Percentiles rank a stretch among this genome's conserved stretches.
phyloP scores from a whole-genome alignment of 2,888 invertebrate genomes.

The Boloria euphrosyne region DNA sequence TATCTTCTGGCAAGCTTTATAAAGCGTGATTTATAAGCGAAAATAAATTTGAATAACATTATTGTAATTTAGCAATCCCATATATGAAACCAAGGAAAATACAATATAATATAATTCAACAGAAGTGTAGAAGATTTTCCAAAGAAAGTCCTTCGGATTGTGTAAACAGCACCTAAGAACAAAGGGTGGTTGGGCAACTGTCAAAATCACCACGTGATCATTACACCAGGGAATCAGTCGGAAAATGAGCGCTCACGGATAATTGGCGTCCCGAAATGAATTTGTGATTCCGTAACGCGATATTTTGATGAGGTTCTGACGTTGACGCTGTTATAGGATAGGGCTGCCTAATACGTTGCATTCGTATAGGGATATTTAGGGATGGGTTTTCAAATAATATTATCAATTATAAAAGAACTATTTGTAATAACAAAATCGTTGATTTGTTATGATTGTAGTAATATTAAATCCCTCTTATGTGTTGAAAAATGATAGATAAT shows the following conservation, averaged over 20 bases:
- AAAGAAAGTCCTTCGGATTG: conserved; percentile 29
- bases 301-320: conserved; percentile 76
- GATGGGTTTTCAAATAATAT: no score
- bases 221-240: conserved; percentile 78
- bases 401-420: no score
- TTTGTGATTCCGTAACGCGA: conserved; percentile 76
- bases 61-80: neutral
- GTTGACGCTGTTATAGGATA: conserved; percentile 37
- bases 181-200: conserved; percentile 60
- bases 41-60: no score
- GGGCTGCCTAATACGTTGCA: conserved; percentile 15
- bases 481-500: no score
- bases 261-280: conserved; percentile 77
- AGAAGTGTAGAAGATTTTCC: neutral
- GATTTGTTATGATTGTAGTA: no score
- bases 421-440: no score
- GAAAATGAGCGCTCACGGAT: conserved; percentile 77
- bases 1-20: no score
- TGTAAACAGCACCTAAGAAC: conserved; percentile 45
- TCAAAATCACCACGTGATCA: conserved; percentile 81
- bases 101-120: neutral
- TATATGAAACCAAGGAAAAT: neutral
- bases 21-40: no score
- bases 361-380: neutral
- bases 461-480: no score